phyloP scores from a whole-genome alignment of 2,113 vertebrate genomes.

The Piaya cayana region DNA sequence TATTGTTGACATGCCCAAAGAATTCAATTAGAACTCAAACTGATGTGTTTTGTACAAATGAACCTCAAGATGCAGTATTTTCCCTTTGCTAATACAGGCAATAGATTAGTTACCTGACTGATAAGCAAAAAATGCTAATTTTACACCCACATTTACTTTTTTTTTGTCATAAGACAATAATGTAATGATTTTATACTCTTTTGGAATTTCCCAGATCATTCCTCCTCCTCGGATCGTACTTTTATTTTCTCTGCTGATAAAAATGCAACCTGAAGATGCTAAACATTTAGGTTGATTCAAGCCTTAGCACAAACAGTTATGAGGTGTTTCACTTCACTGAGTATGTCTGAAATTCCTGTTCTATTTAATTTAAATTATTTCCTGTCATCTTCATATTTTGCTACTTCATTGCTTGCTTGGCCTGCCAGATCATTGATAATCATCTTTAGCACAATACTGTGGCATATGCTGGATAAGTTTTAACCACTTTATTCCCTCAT shows the following conservation, averaged over 20 bases:
- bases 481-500: neutral
- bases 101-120: neutral
- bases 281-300: neutral
- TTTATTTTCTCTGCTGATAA: neutral
- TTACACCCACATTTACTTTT: neutral
- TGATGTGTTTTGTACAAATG: neutral
- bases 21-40: neutral
- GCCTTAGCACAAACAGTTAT: neutral
- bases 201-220: neutral
- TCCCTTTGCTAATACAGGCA: neutral
- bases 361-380: slow-evolving; percentile 34
- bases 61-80: neutral
- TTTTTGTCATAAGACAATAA: neutral
- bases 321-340: neutral
- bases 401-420: slow-evolving; percentile 2
- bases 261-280: neutral
- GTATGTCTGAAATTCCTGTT: neutral
- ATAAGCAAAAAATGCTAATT: neutral
- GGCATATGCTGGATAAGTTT: neutral
- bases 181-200: neutral
- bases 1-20: neutral
- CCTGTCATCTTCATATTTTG: neutral
- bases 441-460: neutral
- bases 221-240: neutral
- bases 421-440: slow-evolving; percentile 7